These are phyloP conservation scores for Drosophila aff. DNA, from an alignment of 1,140 invertebrate genomes.

Conservation along the genomic window DNA sequence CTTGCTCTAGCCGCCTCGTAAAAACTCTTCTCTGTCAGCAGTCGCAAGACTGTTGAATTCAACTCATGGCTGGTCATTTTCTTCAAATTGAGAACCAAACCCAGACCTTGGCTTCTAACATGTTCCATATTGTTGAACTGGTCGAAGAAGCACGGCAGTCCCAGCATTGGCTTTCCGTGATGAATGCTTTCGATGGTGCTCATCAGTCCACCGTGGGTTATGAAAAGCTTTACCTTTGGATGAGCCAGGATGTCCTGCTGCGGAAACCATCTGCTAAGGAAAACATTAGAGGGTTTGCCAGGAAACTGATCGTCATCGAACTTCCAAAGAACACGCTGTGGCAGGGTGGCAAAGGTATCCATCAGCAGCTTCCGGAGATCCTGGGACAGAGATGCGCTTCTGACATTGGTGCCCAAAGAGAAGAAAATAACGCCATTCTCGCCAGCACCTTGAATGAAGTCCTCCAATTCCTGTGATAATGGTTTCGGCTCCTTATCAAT, in stretches of 20 bases:
- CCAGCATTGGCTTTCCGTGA: conserved; percentile 52
- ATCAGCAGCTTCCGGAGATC: conserved; percentile 75
- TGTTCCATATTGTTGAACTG: conserved; percentile 61
- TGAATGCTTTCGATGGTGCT: conserved; percentile 85
- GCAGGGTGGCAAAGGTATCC: conserved; percentile 43
- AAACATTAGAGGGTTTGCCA: conserved; percentile 87
- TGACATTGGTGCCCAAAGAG: conserved; percentile 86
- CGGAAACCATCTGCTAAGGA: conserved; percentile 86
- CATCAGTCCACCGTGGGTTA: conserved; percentile 87
- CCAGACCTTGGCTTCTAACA: conserved; percentile 86
- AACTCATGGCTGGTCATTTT: conserved; percentile 22
- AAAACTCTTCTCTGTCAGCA: conserved; percentile 44
- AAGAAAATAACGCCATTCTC: conserved; percentile 87
- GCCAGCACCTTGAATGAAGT: conserved; percentile 86
- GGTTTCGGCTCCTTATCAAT: conserved; percentile 74
- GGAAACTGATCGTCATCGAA: conserved; percentile 80
- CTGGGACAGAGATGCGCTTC: conserved; percentile 85
- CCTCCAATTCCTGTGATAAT: conserved; percentile 78
- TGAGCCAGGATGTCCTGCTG: conserved; percentile 86
- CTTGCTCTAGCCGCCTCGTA: conserved; percentile 56
- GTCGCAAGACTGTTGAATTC: conserved; percentile 7
- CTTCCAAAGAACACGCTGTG: conserved; percentile 86
- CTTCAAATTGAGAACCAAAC: conserved; percentile 42
- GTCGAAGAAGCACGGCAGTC: conserved; percentile 63
- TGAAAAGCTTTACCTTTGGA: conserved; percentile 85